These are phyloP conservation scores for Notarius lentiginosus DNA, from an alignment of 2,113 vertebrate species.

Conservation along the genomic window DNA sequence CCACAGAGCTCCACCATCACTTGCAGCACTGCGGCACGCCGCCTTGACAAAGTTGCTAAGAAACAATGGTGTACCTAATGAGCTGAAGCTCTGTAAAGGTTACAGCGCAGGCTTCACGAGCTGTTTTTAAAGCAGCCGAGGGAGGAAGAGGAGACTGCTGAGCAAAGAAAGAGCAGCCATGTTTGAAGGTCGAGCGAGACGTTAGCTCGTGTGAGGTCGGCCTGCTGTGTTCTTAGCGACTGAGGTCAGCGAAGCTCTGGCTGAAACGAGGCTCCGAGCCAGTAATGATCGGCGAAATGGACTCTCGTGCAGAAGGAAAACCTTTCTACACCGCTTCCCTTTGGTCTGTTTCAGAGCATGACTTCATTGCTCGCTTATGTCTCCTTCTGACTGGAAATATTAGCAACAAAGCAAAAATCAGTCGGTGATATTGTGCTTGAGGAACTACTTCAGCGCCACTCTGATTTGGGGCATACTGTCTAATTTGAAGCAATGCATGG, in stretches of 20 bases:
- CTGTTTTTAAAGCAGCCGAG: conserved; percentile 22
- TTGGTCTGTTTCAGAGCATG: neutral
- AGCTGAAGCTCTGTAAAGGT: conserved; percentile 41
- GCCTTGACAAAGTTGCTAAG: conserved; percentile 48
- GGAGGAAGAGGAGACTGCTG: conserved; percentile 19
- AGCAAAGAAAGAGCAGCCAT: conserved; percentile 8
- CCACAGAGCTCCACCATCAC: conserved; percentile 5
- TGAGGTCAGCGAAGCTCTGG: conserved; percentile 17
- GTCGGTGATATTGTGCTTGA: neutral
- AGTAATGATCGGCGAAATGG: conserved; percentile 1
- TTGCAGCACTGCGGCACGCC: conserved; percentile 30
- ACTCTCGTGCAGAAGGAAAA: neutral
- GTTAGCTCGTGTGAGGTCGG: neutral
- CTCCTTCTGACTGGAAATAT: neutral
- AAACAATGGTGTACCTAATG: conserved; percentile 49
- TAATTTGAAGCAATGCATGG: neutral
- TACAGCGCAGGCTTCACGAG: conserved; percentile 19
- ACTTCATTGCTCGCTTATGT: neutral
- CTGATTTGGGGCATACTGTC: neutral
- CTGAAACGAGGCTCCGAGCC: neutral
- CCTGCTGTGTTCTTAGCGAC: conserved; percentile 20
- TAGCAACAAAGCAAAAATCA: neutral
- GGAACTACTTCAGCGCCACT: neutral
- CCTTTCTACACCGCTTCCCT: neutral
- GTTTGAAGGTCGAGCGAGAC: conserved; percentile 29